Conservation (phyloP, 2,888 invertebrate species). For the Apantesis nais region DNA sequence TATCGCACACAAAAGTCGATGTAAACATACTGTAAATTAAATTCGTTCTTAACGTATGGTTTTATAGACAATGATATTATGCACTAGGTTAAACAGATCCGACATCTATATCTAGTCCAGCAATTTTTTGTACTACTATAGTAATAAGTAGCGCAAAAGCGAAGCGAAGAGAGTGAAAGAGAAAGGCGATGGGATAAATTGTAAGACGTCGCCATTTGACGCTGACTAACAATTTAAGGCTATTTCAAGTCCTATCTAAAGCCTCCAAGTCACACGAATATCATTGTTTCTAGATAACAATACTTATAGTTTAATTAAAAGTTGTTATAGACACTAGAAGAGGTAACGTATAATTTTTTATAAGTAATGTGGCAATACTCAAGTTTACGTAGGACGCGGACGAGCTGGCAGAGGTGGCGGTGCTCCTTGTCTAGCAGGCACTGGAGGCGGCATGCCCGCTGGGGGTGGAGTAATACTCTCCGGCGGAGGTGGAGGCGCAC, state of each 20-base stretch:
- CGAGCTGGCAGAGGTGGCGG: constrained; percentile 90
- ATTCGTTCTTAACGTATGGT: constrained; percentile 25
- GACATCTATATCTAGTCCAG: neutral
- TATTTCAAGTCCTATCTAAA: neutral
- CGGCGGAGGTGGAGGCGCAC: constrained; percentile 85
- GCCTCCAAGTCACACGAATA: neutral
- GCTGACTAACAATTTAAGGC: neutral
- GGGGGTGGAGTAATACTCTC: constrained; percentile 70
- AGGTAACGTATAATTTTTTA: constrained; percentile 4
- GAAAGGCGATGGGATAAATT: neutral
- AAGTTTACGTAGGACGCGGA: constrained; percentile 69
- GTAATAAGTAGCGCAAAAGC: neutral
- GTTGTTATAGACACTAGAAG: constrained; percentile 3
- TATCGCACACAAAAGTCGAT: constrained; percentile 25
- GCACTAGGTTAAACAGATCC: neutral
- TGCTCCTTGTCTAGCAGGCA: constrained; percentile 85
- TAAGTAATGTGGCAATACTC: constrained; percentile 10
- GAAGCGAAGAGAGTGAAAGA: neutral
- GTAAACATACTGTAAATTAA: constrained; percentile 24
- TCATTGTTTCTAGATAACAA: neutral
- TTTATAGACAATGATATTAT: constrained; percentile 11
- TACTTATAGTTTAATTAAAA: neutral
- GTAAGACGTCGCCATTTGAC: neutral
- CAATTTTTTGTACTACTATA: neutral
- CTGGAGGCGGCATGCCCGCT: constrained; percentile 72